Evolutionary conservation across 2,113 vertebrate species (phyloP), one percentile per base, ranked within the genome.

Genomic region (Aspiorhynchus laticeps): DNA sequence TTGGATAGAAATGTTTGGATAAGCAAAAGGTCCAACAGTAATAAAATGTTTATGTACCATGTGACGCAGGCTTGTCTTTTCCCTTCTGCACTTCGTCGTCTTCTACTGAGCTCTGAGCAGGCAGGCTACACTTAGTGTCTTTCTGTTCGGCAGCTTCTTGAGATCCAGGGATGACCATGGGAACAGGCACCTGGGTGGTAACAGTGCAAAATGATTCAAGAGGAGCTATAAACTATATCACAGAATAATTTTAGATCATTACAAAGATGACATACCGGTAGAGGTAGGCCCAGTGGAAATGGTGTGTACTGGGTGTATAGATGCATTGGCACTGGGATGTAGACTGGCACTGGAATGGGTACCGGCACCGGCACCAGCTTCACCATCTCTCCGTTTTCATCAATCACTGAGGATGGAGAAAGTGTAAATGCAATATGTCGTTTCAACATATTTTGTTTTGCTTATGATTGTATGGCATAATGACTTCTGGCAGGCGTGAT

Each of bases 251-350:
- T 17, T 17, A 26, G 6, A 46, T 17, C 17, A 75, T 21, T 21
- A 21, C 15, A 51, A 69, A 28, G 3, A 61, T 63, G 43, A 96
- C 97, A 90, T 93, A 99, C 98, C 73, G 97, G 97, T 85, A 99
- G 36, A 76, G 97, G 96, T 89, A 99, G 84, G 19, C 96, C 95
- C 89, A 99, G 84, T 0, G 96, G 96, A 88, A 98, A 94, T 46
- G 98, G 98, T 5, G 96, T 95, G 93, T 96, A 96, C 91, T 99
- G 98, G 63, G 96, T 96, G 92, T 97, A 99, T 93, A 99, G 95
- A 92, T 97, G 97, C 95, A 99, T 93, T 86, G 98, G 98, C 89
- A 99, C 94, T 88, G 98, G 98, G 81, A 99, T 95, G 91, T 97
- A 99, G 89, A 99, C 94, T 3, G 98, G 98, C 7, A 98, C 95